Evolutionary conservation across 1,140 invertebrate genomes (phyloP), one percentile per base, ranked within the genome.

Genomic region (Anastatus disparis): DNA sequence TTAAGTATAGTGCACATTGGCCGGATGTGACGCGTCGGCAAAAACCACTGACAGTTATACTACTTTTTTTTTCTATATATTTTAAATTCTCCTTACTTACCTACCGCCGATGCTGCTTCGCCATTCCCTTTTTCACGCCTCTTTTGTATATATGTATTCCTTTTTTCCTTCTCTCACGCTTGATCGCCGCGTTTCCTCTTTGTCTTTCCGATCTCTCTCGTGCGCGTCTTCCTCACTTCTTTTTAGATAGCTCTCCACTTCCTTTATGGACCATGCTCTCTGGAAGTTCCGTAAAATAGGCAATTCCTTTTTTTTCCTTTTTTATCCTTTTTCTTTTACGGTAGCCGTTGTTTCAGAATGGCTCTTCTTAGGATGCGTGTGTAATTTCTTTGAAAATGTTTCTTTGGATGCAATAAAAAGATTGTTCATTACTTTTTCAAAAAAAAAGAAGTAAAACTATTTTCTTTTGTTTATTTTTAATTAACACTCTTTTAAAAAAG

Each of bases 21-120:
- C 81, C 81, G 81, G 83, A 84, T 84, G 79, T 79, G 78, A 82
- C 78, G 77, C 55, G 63, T 66, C 75, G 58, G 75, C 76, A 84
- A 84, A 83, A 83, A 83, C 74, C 77, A 53, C 68, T 42, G 73
- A 66, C 75, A 78, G 77, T 79, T 77, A 77, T 77, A 74, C 77
- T 76, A 78, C 75, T 77, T 78, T 78, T 77, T 75, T 59, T 72
- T 42, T 2, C 55, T 35, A 35, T 56, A 29, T 53, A 29, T 20
- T 24, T 22, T n/a, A n/a, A n/a, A n/a, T n/a, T n/a, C 48, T 24
- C 9, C 13, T 10, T 29, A 6, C 15, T 8, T 50, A 63, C 29
- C 42, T 38, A 38, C 27, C 44, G 31, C 31, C 44, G 26, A 3
- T 3, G 44, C 20, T 59, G 29, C 46, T 62, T 52, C 12, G 58